Evolutionary conservation across 2,888 invertebrate species (phyloP).

Genomic region (Apeira syringaria): DNA sequence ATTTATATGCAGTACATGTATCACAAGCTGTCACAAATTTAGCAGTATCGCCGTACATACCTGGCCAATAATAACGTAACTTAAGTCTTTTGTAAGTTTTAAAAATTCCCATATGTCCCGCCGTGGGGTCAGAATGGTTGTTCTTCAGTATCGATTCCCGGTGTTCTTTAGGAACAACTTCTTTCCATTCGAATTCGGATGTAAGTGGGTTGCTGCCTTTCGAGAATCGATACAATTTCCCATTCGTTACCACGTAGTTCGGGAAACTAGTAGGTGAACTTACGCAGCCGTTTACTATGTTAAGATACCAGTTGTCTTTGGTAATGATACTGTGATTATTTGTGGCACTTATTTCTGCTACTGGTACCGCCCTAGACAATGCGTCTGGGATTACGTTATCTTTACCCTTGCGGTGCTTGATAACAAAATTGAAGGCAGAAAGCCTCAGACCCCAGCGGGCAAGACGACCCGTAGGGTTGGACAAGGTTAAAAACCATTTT

Average conservation of each 20-base stretch:
- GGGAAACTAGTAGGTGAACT: slow-evolving; percentile 19
- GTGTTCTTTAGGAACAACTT: slow-evolving; percentile 23
- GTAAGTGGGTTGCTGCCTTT: slow-evolving; percentile 18
- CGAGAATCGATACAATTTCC: slow-evolving; percentile 18
- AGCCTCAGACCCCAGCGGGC: slow-evolving; percentile 37
- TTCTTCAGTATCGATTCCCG: slow-evolving; percentile 8
- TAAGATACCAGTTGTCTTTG: too few relatives aligned
- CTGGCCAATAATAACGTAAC: slow-evolving; percentile 29
- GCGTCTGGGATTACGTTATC: slow-evolving; percentile 36
- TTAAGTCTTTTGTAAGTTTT: slow-evolving; percentile 32
- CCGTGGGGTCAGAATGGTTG: slow-evolving; percentile 30
- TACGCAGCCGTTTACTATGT: too few relatives aligned
- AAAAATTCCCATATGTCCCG: slow-evolving; percentile 30
- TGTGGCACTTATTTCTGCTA: too few relatives aligned
- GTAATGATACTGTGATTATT: too few relatives aligned
- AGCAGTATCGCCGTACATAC: slow-evolving; percentile 26
- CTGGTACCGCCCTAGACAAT: slow-evolving; percentile 17
- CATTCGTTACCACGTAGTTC: slow-evolving; percentile 25
- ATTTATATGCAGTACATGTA: slow-evolving; percentile 14
- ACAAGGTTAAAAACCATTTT: slow-evolving; percentile 31
- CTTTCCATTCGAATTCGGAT: slow-evolving; percentile 23
- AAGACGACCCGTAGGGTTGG: slow-evolving; percentile 34
- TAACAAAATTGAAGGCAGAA: slow-evolving; percentile 29
- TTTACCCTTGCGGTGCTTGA: slow-evolving; percentile 30
- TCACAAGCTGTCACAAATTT: slow-evolving; percentile 18